Percentiles rank a stretch among this genome's conserved stretches.
Conservation (phyloP, 2,888 invertebrate genomes). For the Timandra comae region DNA sequence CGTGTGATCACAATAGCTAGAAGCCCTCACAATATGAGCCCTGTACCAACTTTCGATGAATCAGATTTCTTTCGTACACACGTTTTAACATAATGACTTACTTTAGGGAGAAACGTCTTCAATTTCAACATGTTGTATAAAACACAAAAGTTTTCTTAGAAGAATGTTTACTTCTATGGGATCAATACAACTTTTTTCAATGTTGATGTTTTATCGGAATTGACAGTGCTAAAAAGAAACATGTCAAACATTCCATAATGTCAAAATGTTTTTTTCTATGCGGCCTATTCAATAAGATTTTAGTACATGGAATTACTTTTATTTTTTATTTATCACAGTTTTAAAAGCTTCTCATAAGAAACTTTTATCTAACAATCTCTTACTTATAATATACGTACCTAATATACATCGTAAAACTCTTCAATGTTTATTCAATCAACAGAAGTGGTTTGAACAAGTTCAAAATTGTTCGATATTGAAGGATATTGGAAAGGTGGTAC, state of each 20-base stretch:
- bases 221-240: no score
- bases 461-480: constrained; percentile 55
- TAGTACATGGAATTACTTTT: no score
- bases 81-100: constrained; percentile 20
- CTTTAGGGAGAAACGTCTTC: constrained; percentile 19
- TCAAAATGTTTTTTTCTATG: neutral
- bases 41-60: constrained; percentile 13
- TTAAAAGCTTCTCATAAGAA: no score
- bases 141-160: constrained; percentile 1
- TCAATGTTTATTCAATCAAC: constrained; percentile 15
- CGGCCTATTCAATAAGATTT: no score
- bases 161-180: neutral
- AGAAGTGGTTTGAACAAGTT: constrained; percentile 42
- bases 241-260: constrained; percentile 10
- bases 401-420: neutral
- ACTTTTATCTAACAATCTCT: neutral
- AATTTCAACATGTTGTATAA: constrained; percentile 19
- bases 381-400: no score
- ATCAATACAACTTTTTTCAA: constrained; percentile 2
- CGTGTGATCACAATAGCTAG: constrained; percentile 15
- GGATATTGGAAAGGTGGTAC: constrained; percentile 64
- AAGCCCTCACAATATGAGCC: constrained; percentile 8
- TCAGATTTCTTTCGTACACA: constrained; percentile 11
- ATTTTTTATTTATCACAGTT: no score
- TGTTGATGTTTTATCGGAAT: constrained; percentile 21